phyloP scores from a whole-genome alignment of 2,797 vertebrate species.

The Menidia menidia region DNA sequence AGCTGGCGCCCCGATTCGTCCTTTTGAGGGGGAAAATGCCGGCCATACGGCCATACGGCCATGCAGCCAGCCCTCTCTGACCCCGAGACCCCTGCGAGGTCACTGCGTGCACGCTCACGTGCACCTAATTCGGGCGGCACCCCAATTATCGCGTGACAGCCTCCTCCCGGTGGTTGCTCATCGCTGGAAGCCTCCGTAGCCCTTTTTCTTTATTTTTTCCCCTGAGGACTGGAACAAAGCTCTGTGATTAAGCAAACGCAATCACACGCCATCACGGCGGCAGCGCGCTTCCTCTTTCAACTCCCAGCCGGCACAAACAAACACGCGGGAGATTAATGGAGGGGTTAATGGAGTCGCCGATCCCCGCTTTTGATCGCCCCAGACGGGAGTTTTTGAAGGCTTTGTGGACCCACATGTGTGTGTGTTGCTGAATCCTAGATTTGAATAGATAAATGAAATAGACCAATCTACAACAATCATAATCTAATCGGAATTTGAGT shows the following conservation, averaged over 20 bases:
- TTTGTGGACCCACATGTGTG: constrained; percentile 22
- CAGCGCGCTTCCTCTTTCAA: constrained; percentile 58
- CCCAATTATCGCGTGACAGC: constrained; percentile 75
- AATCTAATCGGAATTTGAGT: too few species aligned
- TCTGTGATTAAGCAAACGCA: constrained; percentile 78
- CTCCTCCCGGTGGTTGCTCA: constrained; percentile 59
- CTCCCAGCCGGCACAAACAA: constrained; percentile 60
- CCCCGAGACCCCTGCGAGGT: constrained; percentile 50
- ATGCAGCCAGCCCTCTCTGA: too few species aligned
- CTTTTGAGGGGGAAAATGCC: constrained; percentile 45
- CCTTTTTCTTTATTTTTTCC: constrained; percentile 50
- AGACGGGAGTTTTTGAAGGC: constrained; percentile 25
- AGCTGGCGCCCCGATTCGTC: constrained; percentile 42
- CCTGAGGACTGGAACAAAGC: constrained; percentile 63
- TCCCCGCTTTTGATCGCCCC: constrained; percentile 26
- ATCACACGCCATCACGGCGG: constrained; percentile 71
- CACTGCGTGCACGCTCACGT: constrained; percentile 69
- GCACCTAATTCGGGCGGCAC: constrained; percentile 65
- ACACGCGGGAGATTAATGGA: constrained; percentile 69
- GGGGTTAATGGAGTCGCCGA: constrained; percentile 72
- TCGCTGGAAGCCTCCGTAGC: constrained; percentile 57
- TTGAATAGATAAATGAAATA: too few species aligned
- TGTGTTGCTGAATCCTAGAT: too few species aligned
- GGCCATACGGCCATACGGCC: neutral
- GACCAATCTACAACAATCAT: too few species aligned